These are phyloP conservation scores for Anorthoa munda DNA, from an alignment of 2,888 invertebrate species.

Conservation along the genomic window DNA sequence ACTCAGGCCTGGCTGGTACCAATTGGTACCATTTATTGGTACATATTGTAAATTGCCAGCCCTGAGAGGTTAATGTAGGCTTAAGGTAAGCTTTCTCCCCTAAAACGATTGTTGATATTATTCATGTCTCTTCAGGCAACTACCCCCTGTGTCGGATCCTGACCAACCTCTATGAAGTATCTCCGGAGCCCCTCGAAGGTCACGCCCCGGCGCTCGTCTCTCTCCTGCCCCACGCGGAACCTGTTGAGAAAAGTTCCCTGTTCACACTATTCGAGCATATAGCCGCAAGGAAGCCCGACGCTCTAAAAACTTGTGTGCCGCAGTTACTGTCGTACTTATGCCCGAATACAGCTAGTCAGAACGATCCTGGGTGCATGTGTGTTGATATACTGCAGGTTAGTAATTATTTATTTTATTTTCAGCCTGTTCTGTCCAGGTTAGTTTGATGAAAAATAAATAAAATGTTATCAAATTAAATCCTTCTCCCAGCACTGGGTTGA, in stretches of 20 bases:
- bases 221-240: slow-evolving; percentile 95
- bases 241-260: slow-evolving; percentile 96
- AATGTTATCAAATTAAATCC: no score
- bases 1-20: no score
- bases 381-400: slow-evolving; percentile 85
- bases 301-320: slow-evolving; percentile 95
- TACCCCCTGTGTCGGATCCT: slow-evolving; percentile 96
- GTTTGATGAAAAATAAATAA: no score
- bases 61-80: no score
- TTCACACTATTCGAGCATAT: slow-evolving; percentile 96
- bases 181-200: slow-evolving; percentile 96
- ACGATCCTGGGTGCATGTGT: slow-evolving; percentile 86
- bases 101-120: no score
- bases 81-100: no score
- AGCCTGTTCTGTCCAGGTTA: no score
- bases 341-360: slow-evolving; percentile 80
- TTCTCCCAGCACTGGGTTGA: no score
- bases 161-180: slow-evolving; percentile 97
- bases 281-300: slow-evolving; percentile 95
- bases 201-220: slow-evolving; percentile 96
- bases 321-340: slow-evolving; percentile 95
- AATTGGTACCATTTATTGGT: no score
- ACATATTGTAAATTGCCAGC: no score
- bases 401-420: not conserved
- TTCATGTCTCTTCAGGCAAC: slow-evolving; percentile 92